phyloP scores from a whole-genome alignment of 2,113 vertebrate species.

The Catharus fuscescens region DNA sequence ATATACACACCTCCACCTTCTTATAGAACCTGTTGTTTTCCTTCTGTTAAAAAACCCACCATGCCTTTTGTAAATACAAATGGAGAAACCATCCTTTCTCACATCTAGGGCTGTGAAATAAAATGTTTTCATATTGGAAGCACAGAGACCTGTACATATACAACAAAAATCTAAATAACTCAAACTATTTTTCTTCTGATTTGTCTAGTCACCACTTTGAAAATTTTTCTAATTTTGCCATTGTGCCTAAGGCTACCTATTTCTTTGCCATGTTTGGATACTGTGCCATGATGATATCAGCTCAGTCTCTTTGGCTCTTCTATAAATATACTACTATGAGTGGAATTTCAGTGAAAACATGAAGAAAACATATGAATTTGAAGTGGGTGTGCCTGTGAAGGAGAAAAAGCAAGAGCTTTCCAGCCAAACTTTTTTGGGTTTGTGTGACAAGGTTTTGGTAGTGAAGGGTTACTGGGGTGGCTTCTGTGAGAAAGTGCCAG shows the following conservation, averaged over 20 bases:
- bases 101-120: not conserved
- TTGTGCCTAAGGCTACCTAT: not conserved
- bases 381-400: too few relatives aligned
- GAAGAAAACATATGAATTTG: not conserved
- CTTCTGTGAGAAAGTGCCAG: not conserved
- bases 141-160: not conserved
- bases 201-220: not conserved
- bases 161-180: not conserved
- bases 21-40: not conserved
- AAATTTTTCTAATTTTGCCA: not conserved
- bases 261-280: not conserved
- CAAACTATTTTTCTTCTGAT: not conserved
- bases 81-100: not conserved
- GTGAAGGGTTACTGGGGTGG: rapidly evolving
- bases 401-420: not conserved
- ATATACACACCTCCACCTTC: not conserved
- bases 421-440: not conserved
- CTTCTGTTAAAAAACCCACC: not conserved
- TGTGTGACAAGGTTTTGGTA: not conserved
- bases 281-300: not conserved
- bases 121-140: not conserved
- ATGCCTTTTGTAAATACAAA: not conserved
- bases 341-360: not conserved
- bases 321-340: not conserved
- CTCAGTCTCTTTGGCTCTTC: not conserved